Percentiles rank a stretch among this genome's conserved stretches.
These are phyloP conservation scores for Sorex maritimensis DNA, from an alignment of 2,797 vertebrate species.

Conservation along the genomic window DNA sequence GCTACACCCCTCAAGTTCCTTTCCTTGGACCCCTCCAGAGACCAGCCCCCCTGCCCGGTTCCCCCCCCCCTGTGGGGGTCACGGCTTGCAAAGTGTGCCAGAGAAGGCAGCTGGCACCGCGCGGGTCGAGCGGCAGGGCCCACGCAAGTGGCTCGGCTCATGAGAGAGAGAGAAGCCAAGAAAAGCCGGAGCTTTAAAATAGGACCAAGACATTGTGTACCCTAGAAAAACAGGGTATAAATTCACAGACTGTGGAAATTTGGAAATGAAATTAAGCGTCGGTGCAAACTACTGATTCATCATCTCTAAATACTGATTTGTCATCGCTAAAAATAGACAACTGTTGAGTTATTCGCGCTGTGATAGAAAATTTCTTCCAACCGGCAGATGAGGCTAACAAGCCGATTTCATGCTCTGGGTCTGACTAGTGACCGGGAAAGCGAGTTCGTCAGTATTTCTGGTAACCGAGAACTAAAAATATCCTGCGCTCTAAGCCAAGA, in stretches of 20 bases:
- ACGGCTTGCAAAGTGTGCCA: constrained; percentile 18
- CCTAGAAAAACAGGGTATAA: not conserved
- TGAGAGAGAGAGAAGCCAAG: not conserved
- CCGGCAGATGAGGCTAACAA: too few species aligned
- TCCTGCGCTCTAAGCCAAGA: too few species aligned
- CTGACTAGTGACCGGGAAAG: too few species aligned
- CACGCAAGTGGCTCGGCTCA: not conserved
- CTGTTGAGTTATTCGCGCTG: constrained; percentile 58
- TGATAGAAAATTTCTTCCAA: constrained; percentile 21
- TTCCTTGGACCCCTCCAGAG: too few species aligned
- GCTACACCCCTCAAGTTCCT: not conserved
- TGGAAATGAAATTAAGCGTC: constrained; percentile 55
- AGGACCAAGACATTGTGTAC: not conserved
- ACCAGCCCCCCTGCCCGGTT: not conserved
- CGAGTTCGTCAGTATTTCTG: too few species aligned
- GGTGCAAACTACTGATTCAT: constrained; percentile 52
- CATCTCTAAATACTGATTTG: constrained; percentile 47
- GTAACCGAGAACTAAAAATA: too few species aligned
- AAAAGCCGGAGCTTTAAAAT: constrained; percentile 27
- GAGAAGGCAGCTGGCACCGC: constrained; percentile 30
- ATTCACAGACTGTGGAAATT: not conserved
- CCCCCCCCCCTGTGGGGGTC: not conserved
- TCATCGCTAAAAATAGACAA: constrained; percentile 47
- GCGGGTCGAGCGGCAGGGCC: not conserved
- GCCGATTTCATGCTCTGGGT: too few species aligned